These are phyloP conservation scores for Amphipoea oculea DNA, from an alignment of 2,888 invertebrate species.

Conservation along the genomic window DNA sequence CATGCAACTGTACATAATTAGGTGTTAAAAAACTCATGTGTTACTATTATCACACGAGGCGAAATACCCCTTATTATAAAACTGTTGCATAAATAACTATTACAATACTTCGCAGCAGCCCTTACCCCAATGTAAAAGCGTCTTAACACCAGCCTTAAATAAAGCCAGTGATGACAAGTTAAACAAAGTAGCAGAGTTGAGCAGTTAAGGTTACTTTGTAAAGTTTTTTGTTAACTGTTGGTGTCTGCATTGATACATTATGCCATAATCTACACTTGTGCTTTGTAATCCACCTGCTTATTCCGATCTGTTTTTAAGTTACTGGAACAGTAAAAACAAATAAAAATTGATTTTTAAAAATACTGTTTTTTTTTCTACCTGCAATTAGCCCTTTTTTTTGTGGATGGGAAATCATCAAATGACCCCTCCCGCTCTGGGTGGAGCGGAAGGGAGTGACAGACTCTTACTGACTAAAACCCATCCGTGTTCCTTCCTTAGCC, in stretches of 20 bases:
- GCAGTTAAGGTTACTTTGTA: slow-evolving; percentile 76
- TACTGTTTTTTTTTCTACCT: too few species aligned
- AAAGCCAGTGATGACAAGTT: slow-evolving; percentile 80
- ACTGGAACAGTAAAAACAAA: not conserved
- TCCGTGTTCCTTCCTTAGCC: too few species aligned
- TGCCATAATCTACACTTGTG: slow-evolving; percentile 79
- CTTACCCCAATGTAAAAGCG: slow-evolving; percentile 45
- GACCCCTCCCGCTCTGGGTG: too few species aligned
- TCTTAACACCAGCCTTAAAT: slow-evolving; percentile 71
- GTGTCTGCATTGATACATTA: slow-evolving; percentile 82
- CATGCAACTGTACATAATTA: too few species aligned
- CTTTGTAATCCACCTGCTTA: slow-evolving; percentile 39
- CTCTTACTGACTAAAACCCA: too few species aligned
- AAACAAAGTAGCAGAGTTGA: slow-evolving; percentile 75
- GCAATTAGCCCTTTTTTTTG: not conserved
- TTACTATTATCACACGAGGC: too few species aligned
- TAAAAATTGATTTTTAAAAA: not conserved
- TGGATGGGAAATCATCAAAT: too few species aligned
- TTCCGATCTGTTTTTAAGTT: slow-evolving; percentile 11
- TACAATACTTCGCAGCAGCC: not conserved
- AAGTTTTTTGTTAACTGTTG: slow-evolving; percentile 78
- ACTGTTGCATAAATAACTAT: too few species aligned
- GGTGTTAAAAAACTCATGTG: too few species aligned
- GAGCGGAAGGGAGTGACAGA: too few species aligned
- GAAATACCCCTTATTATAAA: too few species aligned